A percentile compares a stretch with the other conserved stretches of the same genome.
Evolutionary conservation across 2,113 vertebrate species (phyloP).

Genomic region (Dunckerocampus dactyliophorus): DNA sequence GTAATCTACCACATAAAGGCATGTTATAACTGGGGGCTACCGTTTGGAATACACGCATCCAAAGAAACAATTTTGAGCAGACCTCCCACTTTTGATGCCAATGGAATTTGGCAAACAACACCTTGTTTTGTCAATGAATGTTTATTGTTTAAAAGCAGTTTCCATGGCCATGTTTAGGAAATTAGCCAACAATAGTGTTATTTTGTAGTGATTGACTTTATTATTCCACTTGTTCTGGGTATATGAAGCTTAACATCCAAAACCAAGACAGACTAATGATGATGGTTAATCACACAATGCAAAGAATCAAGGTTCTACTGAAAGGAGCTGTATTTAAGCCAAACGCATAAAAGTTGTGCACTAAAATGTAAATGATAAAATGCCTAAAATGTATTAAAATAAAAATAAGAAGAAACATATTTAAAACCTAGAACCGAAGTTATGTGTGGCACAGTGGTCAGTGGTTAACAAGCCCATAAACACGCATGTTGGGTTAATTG

Average conservation of each 20-base stretch:
- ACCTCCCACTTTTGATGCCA: conserved; percentile 54
- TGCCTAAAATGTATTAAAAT: no score
- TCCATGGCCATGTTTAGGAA: conserved; percentile 57
- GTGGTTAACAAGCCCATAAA: no score
- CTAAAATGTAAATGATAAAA: no score
- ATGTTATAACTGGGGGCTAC: conserved; percentile 58
- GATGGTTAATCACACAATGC: background rate
- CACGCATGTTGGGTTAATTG: no score
- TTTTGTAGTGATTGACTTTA: conserved; percentile 24
- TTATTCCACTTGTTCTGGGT: background rate
- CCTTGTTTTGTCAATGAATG: conserved; percentile 65
- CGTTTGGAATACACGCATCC: conserved; percentile 54
- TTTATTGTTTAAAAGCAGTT: conserved; percentile 66
- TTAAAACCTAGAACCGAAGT: no score
- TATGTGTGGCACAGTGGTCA: no score
- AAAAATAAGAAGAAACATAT: no score
- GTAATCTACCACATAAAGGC: conserved; percentile 70
- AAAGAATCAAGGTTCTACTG: background rate
- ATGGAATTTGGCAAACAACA: conserved; percentile 52
- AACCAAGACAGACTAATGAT: background rate
- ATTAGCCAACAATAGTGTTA: conserved; percentile 57
- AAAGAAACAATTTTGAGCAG: conserved; percentile 44
- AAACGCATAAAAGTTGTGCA: background rate
- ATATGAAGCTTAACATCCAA: background rate
- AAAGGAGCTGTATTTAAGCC: background rate